Percentiles rank a stretch among this genome's conserved stretches.
Evolutionary conservation across 2,797 vertebrate genomes (phyloP).

Genomic region (Denticeps clupeoides): DNA sequence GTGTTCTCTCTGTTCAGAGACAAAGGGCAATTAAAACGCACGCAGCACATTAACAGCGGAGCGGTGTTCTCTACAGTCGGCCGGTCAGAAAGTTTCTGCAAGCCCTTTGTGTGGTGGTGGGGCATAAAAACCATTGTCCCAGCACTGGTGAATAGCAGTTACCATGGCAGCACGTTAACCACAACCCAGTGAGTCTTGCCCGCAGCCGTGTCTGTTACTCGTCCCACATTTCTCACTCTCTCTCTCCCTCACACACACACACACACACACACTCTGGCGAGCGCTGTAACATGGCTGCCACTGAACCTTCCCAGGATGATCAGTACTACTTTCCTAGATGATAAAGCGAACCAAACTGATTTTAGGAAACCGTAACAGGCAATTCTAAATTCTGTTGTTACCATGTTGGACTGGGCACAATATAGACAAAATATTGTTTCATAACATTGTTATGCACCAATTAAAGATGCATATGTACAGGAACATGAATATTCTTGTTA

Average conservation of each 20-base stretch:
- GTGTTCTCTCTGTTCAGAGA: conserved; percentile 23
- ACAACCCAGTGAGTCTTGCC: conserved; percentile 70
- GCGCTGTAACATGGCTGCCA: background rate
- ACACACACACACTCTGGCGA: background rate
- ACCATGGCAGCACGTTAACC: conserved; percentile 77
- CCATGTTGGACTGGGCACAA: too few relatives aligned
- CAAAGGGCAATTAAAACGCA: conserved; percentile 42
- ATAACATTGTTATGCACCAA: too few relatives aligned
- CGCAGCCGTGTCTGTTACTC: conserved; percentile 61
- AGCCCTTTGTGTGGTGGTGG: conserved; percentile 74
- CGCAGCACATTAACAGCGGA: conserved; percentile 42
- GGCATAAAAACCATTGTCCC: conserved; percentile 80
- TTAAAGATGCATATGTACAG: too few relatives aligned
- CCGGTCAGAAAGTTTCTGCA: conserved; percentile 62
- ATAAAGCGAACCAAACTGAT: too few relatives aligned
- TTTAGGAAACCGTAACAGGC: too few relatives aligned
- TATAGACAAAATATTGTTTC: too few relatives aligned
- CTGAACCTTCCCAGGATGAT: too few relatives aligned
- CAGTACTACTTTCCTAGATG: too few relatives aligned
- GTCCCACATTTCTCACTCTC: conserved; percentile 57
- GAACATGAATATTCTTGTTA: too few relatives aligned
- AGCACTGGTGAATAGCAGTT: conserved; percentile 65
- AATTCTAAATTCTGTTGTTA: too few relatives aligned
- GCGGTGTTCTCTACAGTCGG: conserved; percentile 50
- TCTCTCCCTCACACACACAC: conserved; percentile 7